Conservation (phyloP, 2,113 vertebrate species). For the Centropus bengalensis region DNA sequence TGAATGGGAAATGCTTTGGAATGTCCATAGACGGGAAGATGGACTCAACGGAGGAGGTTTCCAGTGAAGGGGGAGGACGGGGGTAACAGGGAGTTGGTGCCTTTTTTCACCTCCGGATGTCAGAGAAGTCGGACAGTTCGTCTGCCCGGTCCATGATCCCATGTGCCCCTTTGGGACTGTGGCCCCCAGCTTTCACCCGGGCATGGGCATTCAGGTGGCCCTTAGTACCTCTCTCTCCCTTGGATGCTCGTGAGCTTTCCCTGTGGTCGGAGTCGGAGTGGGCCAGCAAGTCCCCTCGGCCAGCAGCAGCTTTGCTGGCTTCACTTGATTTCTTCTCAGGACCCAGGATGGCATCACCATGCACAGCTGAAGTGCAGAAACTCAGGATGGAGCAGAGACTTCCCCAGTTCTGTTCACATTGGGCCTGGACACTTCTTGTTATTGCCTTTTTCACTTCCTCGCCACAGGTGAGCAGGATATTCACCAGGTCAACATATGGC, state of each 20-base stretch:
- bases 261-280: conserved; percentile 75
- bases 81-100: conserved; percentile 5
- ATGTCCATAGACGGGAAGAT: conserved; percentile 89
- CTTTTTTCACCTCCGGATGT: conserved; percentile 93
- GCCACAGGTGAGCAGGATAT: conserved; percentile 91
- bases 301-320: conserved; percentile 43
- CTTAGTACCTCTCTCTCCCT: conserved; percentile 83
- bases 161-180: conserved; percentile 79
- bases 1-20: conserved; percentile 93
- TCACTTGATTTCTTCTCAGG: conserved; percentile 72
- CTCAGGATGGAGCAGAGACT: conserved; percentile 93
- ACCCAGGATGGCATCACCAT: conserved; percentile 55
- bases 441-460: conserved; percentile 95
- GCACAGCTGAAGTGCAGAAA: conserved; percentile 82
- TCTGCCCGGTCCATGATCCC: conserved; percentile 82
- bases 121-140: conserved; percentile 85
- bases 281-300: conserved; percentile 48
- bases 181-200: conserved; percentile 76
- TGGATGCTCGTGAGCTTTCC: conserved; percentile 76
- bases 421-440: conserved; percentile 88
- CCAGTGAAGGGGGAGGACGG: conserved; percentile 17
- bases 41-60: conserved; percentile 67
- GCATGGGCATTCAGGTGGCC: conserved; percentile 75
- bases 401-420: conserved; percentile 97
- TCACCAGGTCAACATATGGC: conserved; percentile 95